Evolutionary conservation across 2,797 vertebrate species (phyloP).

Genomic region (Gymnoscopelus braueri): DNA sequence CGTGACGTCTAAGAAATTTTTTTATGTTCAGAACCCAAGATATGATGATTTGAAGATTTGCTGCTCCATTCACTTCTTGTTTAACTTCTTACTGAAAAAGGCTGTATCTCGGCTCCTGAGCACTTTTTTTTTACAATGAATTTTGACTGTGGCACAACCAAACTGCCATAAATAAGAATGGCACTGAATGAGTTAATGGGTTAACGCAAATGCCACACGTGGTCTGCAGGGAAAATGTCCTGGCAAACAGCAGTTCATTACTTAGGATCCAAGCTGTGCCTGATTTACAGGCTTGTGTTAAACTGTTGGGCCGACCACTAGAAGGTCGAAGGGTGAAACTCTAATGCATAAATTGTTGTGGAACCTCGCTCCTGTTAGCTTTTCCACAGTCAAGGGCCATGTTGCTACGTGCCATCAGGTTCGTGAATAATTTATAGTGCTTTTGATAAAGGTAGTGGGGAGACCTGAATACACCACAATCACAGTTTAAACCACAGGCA

Average conservation of each 20-base stretch:
- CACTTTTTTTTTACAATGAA: no score
- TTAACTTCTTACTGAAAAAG: no score
- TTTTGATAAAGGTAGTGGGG: constrained; percentile 23
- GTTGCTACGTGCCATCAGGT: constrained; percentile 27
- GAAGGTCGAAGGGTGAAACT: constrained; percentile 1
- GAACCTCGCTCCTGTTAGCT: constrained; percentile 12
- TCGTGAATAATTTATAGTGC: constrained; percentile 42
- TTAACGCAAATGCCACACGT: constrained; percentile 1
- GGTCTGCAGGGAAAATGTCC: constrained; percentile 19
- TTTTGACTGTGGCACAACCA: no score
- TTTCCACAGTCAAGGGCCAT: constrained; percentile 45
- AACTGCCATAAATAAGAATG: no score
- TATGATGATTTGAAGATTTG: no score
- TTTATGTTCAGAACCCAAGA: no score
- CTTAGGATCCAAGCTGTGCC: constrained; percentile 10
- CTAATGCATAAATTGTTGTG: constrained; percentile 42
- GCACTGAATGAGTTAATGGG: no score
- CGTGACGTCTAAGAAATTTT: no score
- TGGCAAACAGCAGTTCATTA: constrained; percentile 24
- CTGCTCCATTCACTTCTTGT: no score
- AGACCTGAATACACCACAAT: constrained; percentile 19
- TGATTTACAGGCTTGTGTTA: constrained; percentile 38
- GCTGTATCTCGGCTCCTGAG: no score
- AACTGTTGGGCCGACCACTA: constrained; percentile 7
- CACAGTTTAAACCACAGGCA: constrained; percentile 21